These are phyloP conservation scores for Gandaritis pyraliata DNA, from an alignment of 2,888 invertebrate species.

Conservation along the genomic window DNA sequence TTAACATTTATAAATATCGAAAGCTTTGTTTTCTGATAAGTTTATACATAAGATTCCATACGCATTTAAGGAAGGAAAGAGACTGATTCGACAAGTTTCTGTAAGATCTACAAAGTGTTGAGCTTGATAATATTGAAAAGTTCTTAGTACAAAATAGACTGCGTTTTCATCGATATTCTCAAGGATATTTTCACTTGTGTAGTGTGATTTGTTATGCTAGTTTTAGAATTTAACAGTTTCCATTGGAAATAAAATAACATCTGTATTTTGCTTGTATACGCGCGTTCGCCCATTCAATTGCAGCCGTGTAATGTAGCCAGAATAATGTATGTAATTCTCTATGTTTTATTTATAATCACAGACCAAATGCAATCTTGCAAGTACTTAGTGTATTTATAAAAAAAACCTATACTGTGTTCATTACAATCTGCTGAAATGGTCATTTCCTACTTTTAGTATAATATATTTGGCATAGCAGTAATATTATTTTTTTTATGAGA, in stretches of 20 bases:
- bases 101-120: slow-evolving; percentile 18
- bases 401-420: slow-evolving; percentile 27
- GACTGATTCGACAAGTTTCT: slow-evolving; percentile 30
- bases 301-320: slow-evolving; percentile 5
- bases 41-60: slow-evolving; percentile 22
- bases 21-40: slow-evolving; percentile 20
- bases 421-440: slow-evolving; percentile 25
- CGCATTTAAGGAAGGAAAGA: slow-evolving; percentile 25
- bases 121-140: slow-evolving; percentile 20
- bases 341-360: slow-evolving; percentile 35
- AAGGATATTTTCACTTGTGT: slow-evolving; percentile 28
- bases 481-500: background rate
- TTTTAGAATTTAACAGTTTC: slow-evolving; percentile 64
- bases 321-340: slow-evolving; percentile 24
- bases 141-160: slow-evolving; percentile 35
- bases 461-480: slow-evolving; percentile 1
- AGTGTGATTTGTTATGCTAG: slow-evolving; percentile 61
- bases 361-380: slow-evolving; percentile 43
- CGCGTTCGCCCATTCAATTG: slow-evolving; percentile 13
- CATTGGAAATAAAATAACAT: slow-evolving; percentile 61
- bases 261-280: slow-evolving; percentile 38
- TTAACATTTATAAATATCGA: slow-evolving; percentile 5
- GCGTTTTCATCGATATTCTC: slow-evolving; percentile 26
- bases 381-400: slow-evolving; percentile 20
- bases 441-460: slow-evolving; percentile 16